Evolutionary conservation across 2,797 vertebrate genomes (phyloP), one percentile per base, ranked within the genome.

Genomic region (Eulemur rubriventer): DNA sequence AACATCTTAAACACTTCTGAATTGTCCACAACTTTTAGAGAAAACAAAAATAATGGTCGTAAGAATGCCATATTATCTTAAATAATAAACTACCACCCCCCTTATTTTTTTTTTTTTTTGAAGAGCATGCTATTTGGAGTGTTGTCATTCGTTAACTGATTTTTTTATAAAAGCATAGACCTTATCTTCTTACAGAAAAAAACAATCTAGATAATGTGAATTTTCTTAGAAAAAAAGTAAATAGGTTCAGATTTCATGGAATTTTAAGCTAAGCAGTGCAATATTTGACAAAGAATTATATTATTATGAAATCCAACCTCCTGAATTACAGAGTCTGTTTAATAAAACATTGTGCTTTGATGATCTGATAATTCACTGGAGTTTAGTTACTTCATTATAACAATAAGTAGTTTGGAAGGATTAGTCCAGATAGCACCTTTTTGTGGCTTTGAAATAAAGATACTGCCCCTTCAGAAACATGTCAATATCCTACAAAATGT

Each of bases 231-330:
- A 93, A 70, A 70, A 85, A 72, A 69, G 48, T 33, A 65, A 57
- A 55, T 14, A 86, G 50, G n/a, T 94, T 93, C n/a, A 57, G 14
- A 48, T 93, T 43, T 95, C 87, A 43, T 94, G 59, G 16, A 50
- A 91, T 87, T 96, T 95, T 83, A 79, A 91, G 18, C 33, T 72
- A 92, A 92, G 35, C 26, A 81, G 20, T 82, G 8, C 16, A 88
- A 10, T 90, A 79, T 61, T 93, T 97, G 52, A 79, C 75, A 94
- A 81, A 94, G 76, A 94, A 50, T 93, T 30, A 35, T 33, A 38
- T 91, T 92, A 88, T 78, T 83, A n/a, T 91, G 48, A 86, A 96
- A 67, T 87, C 35, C 7, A 82, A 52, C 33, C 43, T 84, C 13
- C 69, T 89, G 41, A 96, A 75, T 93, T 96, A 18, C 55, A 69